phyloP scores from a whole-genome alignment of 2,113 vertebrate species.

The Panurus biarmicus region DNA sequence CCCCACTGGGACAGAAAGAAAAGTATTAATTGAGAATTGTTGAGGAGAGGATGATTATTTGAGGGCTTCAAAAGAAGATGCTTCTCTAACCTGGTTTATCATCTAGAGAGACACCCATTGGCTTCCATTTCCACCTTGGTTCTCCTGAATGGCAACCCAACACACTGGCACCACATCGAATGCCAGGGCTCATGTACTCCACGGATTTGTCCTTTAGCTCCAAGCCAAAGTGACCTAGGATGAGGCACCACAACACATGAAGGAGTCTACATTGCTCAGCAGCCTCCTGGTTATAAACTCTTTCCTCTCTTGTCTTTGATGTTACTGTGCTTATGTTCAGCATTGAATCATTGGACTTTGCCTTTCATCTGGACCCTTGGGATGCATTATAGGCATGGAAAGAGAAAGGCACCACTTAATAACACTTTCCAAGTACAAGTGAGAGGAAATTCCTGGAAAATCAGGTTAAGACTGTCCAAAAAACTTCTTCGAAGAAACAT shows the following conservation, averaged over 20 bases:
- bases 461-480: conserved; percentile 20
- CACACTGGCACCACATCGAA: neutral
- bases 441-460: conserved; percentile 62
- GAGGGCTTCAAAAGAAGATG: neutral
- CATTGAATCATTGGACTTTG: neutral
- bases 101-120: neutral
- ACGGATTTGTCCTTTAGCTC: neutral
- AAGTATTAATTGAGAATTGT: neutral
- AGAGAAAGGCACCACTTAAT: conserved; percentile 41
- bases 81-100: neutral
- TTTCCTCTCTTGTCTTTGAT: neutral
- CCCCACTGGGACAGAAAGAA: conserved; percentile 16
- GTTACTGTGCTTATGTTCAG: neutral
- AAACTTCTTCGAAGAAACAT: conserved; percentile 35
- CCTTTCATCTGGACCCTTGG: neutral
- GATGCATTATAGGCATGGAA: neutral
- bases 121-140: neutral
- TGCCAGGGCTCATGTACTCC: neutral
- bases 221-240: neutral
- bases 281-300: neutral
- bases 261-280: neutral
- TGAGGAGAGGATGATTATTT: neutral
- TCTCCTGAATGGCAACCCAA: neutral
- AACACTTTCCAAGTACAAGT: conserved; percentile 46
- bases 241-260: neutral